phyloP scores from a whole-genome alignment of 2,888 invertebrate species.

The Reticulitermes lucifugus region DNA sequence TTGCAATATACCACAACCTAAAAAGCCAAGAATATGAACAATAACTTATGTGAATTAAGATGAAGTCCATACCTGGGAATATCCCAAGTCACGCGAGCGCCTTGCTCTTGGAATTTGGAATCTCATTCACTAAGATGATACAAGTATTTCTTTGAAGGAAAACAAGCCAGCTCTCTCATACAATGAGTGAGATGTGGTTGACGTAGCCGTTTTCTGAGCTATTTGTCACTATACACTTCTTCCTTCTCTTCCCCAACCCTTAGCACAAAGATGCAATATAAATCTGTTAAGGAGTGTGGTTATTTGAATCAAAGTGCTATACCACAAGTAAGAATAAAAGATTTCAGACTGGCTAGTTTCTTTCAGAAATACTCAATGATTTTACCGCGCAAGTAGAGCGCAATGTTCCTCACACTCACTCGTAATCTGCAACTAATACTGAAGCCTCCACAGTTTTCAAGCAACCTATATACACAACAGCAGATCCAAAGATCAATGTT shows the following conservation, averaged over 20 bases:
- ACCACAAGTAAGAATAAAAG: not conserved
- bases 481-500: constrained; percentile 4
- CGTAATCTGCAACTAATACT: not conserved
- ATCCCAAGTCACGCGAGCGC: constrained; percentile 2
- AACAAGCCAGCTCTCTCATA: not conserved
- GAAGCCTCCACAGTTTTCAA: not conserved
- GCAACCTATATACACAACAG: not conserved
- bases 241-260: not conserved
- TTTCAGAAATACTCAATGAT: not conserved
- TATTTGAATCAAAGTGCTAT: not conserved
- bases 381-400: not conserved
- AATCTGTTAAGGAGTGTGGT: not conserved
- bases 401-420: not conserved
- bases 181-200: not conserved
- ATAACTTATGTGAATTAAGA: not conserved
- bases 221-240: not conserved
- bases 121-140: constrained; percentile 38
- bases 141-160: not conserved
- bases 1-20: too few species aligned
- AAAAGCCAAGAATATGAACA: too few species aligned
- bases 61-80: constrained; percentile 9
- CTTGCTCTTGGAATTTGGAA: constrained; percentile 25
- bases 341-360: too few species aligned
- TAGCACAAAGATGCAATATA: not conserved
- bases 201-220: constrained; percentile 5